Evolutionary conservation across 2,888 invertebrate species (phyloP), one percentile per base, ranked within the genome.

Genomic region (Cancer borealis): DNA sequence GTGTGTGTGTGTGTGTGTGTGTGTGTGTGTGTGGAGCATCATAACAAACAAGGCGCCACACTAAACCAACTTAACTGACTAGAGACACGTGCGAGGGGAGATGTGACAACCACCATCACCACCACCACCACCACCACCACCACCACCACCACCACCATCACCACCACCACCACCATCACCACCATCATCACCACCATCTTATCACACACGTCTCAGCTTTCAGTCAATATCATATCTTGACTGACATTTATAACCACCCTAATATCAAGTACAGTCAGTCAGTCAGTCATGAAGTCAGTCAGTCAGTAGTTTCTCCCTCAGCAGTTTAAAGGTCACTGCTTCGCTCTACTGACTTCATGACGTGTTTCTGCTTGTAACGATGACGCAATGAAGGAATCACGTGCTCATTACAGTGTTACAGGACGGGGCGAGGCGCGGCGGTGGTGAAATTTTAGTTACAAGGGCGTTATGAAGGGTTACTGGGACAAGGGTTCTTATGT

Each of bases 1-100:
- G 66, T 66, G 66, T 66, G 66, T 66, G 66, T 66, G 66, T 66
- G 66, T 66, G 66, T 66, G 66, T 66, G 66, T 66, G 66, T 66
- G 66, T 66, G 66, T 66, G 66, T n/a, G 66, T 17, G 21, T 14
- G n/a, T n/a, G 6, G 4, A n/a, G n/a, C n/a, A 54, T n/a, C 66
- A 66, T 8, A 66, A 21, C 6, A n/a, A 21, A 66, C 66, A 21
- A 17, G n/a, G n/a, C 66, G 66, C 66, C n/a, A 66, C 21, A 66
- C 4, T 66, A 66, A 66, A 21, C 66, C 14, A 66, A n/a, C 6
- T 21, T 66, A n/a, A 66, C n/a, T 66, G 66, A 66, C n/a, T n/a
- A 17, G 66, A 66, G 66, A 66, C 66, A 66, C 66, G 66, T 66
- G 66, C 5, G 21, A 66, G 21, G n/a, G 6, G n/a, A 66, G n/a